A percentile compares a stretch with the other conserved stretches of the same genome.
Conservation (phyloP, 2,888 invertebrate genomes). For the Mystacides longicornis region DNA sequence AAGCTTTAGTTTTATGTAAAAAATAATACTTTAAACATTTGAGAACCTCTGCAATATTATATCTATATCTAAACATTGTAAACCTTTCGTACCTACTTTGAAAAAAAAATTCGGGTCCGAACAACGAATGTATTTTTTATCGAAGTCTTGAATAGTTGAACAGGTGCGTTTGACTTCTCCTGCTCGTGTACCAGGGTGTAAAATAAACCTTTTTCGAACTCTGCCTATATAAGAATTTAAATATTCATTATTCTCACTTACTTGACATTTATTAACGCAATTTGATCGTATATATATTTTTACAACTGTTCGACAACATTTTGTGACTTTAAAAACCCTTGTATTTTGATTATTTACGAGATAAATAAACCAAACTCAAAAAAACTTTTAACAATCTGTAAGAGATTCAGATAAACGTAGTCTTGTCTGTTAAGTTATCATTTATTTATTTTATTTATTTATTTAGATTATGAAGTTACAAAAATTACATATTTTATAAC, state of each 20-base stretch:
- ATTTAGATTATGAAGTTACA: too few relatives aligned
- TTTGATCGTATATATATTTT: neutral
- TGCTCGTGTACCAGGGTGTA: neutral
- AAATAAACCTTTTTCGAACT: slow-evolving; percentile 5
- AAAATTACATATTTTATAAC: too few relatives aligned
- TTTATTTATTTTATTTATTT: too few relatives aligned
- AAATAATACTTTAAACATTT: neutral
- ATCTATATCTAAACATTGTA: neutral
- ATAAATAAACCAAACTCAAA: too few relatives aligned
- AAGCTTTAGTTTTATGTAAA: neutral
- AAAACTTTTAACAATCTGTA: too few relatives aligned
- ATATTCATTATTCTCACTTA: neutral
- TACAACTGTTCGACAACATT: neutral
- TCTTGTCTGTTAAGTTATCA: too few relatives aligned
- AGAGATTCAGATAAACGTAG: too few relatives aligned
- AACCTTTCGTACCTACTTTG: neutral
- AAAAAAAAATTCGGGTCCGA: neutral
- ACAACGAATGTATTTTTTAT: slow-evolving; percentile 7
- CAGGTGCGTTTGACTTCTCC: slow-evolving; percentile 7
- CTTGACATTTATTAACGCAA: slow-evolving; percentile 5
- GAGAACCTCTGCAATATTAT: neutral
- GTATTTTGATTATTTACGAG: too few relatives aligned
- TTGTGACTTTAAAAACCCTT: neutral
- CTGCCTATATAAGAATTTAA: slow-evolving; percentile 4
- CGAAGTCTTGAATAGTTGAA: slow-evolving; percentile 9